Conservation (phyloP, 2,888 invertebrate species). For the Mythimna impura region DNA sequence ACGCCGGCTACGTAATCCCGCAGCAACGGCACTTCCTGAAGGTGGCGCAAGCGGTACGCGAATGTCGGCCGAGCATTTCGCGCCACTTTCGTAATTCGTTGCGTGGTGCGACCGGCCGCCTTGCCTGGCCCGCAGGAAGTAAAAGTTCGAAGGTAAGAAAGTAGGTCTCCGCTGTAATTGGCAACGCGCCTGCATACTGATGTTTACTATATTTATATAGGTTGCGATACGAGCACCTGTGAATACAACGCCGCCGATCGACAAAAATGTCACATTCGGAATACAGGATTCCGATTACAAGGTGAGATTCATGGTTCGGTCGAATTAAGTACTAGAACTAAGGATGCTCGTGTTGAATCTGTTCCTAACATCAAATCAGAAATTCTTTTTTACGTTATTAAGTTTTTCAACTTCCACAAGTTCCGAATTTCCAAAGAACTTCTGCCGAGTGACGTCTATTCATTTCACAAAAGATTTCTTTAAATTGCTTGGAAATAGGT, state of each 20-base stretch:
- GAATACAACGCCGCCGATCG: constrained; percentile 54
- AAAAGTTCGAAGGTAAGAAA: constrained; percentile 91
- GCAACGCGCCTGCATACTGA: constrained; percentile 89
- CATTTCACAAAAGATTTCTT: constrained; percentile 30
- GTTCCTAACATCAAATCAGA: background rate
- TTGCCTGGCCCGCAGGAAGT: constrained; percentile 90
- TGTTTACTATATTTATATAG: constrained; percentile 83
- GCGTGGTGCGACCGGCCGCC: constrained; percentile 89
- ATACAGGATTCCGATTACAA: no score
- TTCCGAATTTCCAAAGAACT: constrained; percentile 1
- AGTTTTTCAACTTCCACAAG: background rate
- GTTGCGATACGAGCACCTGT: constrained; percentile 78
- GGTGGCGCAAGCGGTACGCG: constrained; percentile 88
- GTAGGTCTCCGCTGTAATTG: constrained; percentile 90
- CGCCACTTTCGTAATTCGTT: constrained; percentile 90
- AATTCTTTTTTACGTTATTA: background rate
- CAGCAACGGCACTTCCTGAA: constrained; percentile 89
- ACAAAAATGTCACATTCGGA: constrained; percentile 47
- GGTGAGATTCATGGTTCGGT: background rate
- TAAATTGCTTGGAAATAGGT: constrained; percentile 49
- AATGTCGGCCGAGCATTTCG: constrained; percentile 90
- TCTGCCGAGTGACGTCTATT: background rate
- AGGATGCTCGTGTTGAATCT: background rate
- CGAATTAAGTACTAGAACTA: background rate
- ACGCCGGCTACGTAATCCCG: constrained; percentile 86